These are phyloP conservation scores for Mohoua ochrocephala DNA, from an alignment of 2,113 vertebrate species.

Conservation along the genomic window DNA sequence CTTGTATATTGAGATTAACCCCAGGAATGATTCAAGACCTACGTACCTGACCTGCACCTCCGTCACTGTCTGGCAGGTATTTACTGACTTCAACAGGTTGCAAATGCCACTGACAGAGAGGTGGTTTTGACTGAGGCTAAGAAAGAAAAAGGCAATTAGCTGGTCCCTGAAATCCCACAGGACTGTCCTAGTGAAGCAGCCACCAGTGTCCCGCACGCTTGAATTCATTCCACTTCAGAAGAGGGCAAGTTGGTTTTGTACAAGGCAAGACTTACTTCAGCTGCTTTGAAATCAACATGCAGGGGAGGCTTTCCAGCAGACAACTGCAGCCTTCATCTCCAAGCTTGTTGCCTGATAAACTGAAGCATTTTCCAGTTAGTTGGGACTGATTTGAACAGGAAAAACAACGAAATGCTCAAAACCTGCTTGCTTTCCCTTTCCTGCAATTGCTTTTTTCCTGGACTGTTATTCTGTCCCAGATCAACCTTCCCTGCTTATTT, in stretches of 20 bases:
- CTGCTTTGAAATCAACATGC: conserved; percentile 35
- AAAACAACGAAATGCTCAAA: background rate
- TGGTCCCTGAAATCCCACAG: background rate
- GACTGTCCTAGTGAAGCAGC: background rate
- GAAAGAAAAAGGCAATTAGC: background rate
- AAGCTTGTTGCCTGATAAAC: conserved; percentile 75
- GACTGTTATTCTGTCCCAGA: background rate
- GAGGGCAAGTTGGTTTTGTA: background rate
- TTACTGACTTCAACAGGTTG: conserved; percentile 65
- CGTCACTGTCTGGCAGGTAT: conserved; percentile 51
- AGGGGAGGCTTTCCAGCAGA: conserved; percentile 40
- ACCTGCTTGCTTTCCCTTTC: background rate
- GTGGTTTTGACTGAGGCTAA: conserved; percentile 79
- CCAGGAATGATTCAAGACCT: background rate
- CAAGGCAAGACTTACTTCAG: conserved; percentile 65
- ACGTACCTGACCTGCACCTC: conserved; percentile 77
- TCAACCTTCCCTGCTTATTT: background rate
- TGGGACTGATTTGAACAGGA: background rate
- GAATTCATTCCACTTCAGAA: background rate
- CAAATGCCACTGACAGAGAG: conserved; percentile 66
- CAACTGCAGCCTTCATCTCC: conserved; percentile 66
- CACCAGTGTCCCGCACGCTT: background rate
- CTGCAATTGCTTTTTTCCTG: background rate
- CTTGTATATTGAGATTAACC: background rate
- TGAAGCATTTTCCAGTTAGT: conserved; percentile 38